Base-by-base conservation (phyloP, 2,888 invertebrate species). In the Pseudococcus longispinus region DNA sequence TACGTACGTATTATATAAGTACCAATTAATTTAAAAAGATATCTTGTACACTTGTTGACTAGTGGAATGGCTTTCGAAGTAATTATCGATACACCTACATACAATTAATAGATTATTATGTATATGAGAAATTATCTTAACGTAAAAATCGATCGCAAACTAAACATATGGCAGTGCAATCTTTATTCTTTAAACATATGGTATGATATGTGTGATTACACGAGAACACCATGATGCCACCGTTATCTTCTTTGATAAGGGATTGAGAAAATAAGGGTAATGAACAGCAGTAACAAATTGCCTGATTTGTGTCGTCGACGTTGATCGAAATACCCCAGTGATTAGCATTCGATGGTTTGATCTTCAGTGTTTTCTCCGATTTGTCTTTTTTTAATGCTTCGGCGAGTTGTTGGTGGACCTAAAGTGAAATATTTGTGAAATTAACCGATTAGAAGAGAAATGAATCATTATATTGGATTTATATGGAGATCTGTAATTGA, bases 191-290 rank as follows among this genome's bases (percentile, higher is more conserved):
- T 26, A 87, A 83, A 82, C 89, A 89, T 4, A 89, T 88, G 13
- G 88, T 87, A 87, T 94, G 94, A 90, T 93, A 94, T 87, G 92
- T 92, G 89, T 94, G 94, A 82, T 93, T 93, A 89, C 94, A 94
- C 87, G 92, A 92, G 90, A 93, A 94, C 83, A 93, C 92, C 91
- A 93, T 93, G 2, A 94, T 90, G 18, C 94, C 94, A 89, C 93
- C 93, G 90, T 93, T 93, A 90, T 92, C 91, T 44, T 87, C 88
- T 51, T 87, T 80, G 42, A 94, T 91, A 77, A 94, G 89, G 84
- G 93, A 92, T 86, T 92, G 92, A 88, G 93, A 93, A 89, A 92
- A 91, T 74, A 94, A 90, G 87, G 93, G 93, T 89, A 94, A 90
- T 84, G 93, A 93, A 89, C 94, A 94, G 88, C 87, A 89, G 83